phyloP scores from a whole-genome alignment of 37 sponge, comb jelly and placozoan genomes.

The Haliclona indistincta region DNA sequence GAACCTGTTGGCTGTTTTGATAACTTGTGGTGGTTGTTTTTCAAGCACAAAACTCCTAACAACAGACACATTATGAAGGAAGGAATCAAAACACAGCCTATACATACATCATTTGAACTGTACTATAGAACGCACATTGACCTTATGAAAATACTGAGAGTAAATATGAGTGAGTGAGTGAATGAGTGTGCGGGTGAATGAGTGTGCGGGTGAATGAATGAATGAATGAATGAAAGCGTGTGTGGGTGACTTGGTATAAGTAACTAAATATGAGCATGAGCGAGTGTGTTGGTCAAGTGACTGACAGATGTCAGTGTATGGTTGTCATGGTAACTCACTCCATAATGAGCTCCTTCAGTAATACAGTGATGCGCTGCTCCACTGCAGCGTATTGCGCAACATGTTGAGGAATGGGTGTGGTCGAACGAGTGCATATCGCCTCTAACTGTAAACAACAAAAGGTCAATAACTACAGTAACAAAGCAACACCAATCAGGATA shows the following conservation, averaged over 20 bases:
- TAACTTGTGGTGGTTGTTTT: slow-evolving; percentile 97
- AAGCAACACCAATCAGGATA: too few species aligned
- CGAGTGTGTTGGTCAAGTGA: too few species aligned
- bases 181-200: too few species aligned
- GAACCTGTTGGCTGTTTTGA: slow-evolving; percentile 94
- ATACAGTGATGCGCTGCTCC: slow-evolving; percentile 42
- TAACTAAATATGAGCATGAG: too few species aligned
- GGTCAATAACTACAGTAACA: too few species aligned
- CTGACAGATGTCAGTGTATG: neutral
- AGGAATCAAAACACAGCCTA: neutral
- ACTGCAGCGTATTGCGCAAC: slow-evolving; percentile 20
- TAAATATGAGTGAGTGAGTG: too few species aligned
- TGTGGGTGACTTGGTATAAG: too few species aligned
- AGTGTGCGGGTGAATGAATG: too few species aligned
- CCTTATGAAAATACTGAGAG: too few species aligned
- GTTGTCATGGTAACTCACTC: slow-evolving; percentile 22
- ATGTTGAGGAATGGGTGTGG: slow-evolving; percentile 7
- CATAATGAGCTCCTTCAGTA: slow-evolving; percentile 36
- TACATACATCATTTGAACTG: too few species aligned
- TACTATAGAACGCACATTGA: too few species aligned
- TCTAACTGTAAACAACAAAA: slow-evolving; percentile 19
- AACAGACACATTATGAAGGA: neutral
- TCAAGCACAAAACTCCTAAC: slow-evolving; percentile 92
- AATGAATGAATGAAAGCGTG: too few species aligned
- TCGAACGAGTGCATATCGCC: slow-evolving; percentile 9